Percentiles rank a stretch among this genome's conserved stretches.
These are phyloP conservation scores for Zele albiditarsus DNA, from an alignment of 2,888 invertebrate genomes.

Conservation along the genomic window DNA sequence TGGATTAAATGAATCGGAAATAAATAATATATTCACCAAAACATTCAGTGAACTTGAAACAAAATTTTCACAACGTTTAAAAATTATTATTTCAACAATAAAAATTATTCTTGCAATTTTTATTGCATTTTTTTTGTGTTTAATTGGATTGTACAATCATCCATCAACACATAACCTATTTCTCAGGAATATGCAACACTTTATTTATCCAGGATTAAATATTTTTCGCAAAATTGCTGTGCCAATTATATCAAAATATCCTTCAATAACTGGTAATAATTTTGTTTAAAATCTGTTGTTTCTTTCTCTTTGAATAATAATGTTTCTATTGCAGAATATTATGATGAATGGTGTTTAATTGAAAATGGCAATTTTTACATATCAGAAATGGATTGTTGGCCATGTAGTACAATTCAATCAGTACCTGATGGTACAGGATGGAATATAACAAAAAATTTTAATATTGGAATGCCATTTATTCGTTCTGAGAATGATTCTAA, in stretches of 20 bases:
- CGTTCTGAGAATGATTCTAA: constrained; percentile 77
- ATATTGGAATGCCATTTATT: constrained; percentile 77
- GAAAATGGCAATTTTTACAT: constrained; percentile 89
- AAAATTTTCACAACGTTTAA: constrained; percentile 53
- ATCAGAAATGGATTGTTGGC: constrained; percentile 89
- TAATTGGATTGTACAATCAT: constrained; percentile 74
- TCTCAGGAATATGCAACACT: constrained; percentile 83
- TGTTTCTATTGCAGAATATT: constrained; percentile 82
- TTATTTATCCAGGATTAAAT: constrained; percentile 87
- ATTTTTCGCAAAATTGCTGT: constrained; percentile 82
- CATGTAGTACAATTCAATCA: constrained; percentile 82
- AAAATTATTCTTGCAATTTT: constrained; percentile 59
- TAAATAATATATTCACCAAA: constrained; percentile 77
- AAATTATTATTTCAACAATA: constrained; percentile 40
- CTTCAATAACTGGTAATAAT: constrained; percentile 80
- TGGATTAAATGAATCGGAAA: constrained; percentile 78
- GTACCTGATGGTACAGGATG: constrained; percentile 80
- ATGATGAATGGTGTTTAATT: constrained; percentile 89
- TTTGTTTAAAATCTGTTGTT: constrained; percentile 17
- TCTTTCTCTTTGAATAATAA: constrained; percentile 16
- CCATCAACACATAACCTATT: constrained; percentile 80
- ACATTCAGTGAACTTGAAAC: constrained; percentile 74
- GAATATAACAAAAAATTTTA: constrained; percentile 74
- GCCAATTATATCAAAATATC: constrained; percentile 84
- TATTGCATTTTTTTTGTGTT: constrained; percentile 70